Percentiles rank a stretch among this genome's conserved stretches.
Conservation (phyloP, 2,797 vertebrate species). For the Sebastes vulpes region DNA sequence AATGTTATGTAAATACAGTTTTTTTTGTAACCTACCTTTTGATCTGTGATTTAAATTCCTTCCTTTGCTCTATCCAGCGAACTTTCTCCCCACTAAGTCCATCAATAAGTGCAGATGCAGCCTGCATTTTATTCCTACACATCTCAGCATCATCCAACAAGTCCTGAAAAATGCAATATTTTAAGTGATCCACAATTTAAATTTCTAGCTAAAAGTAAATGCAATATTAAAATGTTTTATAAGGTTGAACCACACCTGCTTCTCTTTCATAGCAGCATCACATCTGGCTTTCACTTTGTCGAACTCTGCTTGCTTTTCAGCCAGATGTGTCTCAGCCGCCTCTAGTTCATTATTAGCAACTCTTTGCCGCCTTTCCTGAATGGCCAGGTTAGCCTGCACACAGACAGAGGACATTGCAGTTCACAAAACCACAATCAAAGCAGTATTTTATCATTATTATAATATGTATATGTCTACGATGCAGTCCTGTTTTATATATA, state of each 20-base stretch:
- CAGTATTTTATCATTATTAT: neutral
- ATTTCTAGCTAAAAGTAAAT: neutral
- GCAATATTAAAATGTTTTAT: neutral
- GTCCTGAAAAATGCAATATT: constrained; percentile 72
- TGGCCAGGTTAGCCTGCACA: constrained; percentile 55
- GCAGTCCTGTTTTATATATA: neutral
- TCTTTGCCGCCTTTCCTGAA: constrained; percentile 52
- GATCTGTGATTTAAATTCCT: constrained; percentile 91
- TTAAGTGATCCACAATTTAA: neutral
- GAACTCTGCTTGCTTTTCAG: constrained; percentile 90
- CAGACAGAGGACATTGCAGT: neutral
- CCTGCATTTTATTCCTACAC: constrained; percentile 92
- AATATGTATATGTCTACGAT: neutral
- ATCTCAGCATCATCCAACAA: constrained; percentile 90
- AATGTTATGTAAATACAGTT: neutral
- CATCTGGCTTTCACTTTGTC: constrained; percentile 90
- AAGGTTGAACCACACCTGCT: constrained; percentile 84
- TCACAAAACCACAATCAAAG: neutral
- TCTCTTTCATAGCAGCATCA: constrained; percentile 90
- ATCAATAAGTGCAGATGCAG: constrained; percentile 90
- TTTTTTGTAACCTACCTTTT: constrained; percentile 71
- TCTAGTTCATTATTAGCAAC: constrained; percentile 89
- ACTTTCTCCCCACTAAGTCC: constrained; percentile 92
- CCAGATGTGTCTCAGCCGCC: constrained; percentile 88
- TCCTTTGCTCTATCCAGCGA: constrained; percentile 93